Conservation (phyloP, 2,113 vertebrate species). For the Cephalopholis sonnerati region DNA sequence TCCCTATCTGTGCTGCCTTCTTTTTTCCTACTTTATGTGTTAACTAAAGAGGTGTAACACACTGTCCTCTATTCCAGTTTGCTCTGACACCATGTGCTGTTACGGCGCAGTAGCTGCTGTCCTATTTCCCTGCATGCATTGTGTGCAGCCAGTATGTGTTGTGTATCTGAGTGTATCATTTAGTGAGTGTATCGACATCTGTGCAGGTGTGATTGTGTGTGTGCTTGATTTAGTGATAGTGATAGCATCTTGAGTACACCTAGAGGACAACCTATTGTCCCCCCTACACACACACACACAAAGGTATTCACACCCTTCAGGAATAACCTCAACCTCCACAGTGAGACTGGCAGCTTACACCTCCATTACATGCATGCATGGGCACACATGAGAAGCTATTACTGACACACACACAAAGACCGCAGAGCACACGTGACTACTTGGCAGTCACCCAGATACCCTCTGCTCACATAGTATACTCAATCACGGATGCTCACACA, state of each 20-base stretch:
- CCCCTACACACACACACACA: not conserved
- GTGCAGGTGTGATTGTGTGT: conserved; percentile 1
- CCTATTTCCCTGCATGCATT: not conserved
- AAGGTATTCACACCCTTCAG: conserved; percentile 78
- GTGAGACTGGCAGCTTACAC: conserved; percentile 85
- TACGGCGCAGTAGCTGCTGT: not conserved
- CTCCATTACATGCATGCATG: conserved; percentile 38
- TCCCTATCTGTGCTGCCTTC: not conserved
- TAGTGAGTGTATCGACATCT: not conserved
- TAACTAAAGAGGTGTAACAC: not conserved
- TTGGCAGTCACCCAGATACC: conserved; percentile 58
- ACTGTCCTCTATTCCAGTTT: not conserved
- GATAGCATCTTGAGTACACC: conserved; percentile 7
- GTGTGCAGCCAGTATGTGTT: not conserved
- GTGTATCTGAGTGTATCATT: not conserved
- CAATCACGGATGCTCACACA: conserved; percentile 5
- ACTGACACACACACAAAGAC: conserved; percentile 26
- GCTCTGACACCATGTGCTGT: not conserved
- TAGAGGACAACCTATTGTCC: conserved; percentile 45
- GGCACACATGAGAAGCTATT: conserved; percentile 39
- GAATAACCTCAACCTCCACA: conserved; percentile 93
- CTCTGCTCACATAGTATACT: conserved; percentile 35
- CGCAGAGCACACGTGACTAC: conserved; percentile 52
- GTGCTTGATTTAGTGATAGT: conserved; percentile 17
- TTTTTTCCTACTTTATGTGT: not conserved